phyloP scores from a whole-genome alignment of 2,888 invertebrate genomes.

The Callyntrura sp. region DNA sequence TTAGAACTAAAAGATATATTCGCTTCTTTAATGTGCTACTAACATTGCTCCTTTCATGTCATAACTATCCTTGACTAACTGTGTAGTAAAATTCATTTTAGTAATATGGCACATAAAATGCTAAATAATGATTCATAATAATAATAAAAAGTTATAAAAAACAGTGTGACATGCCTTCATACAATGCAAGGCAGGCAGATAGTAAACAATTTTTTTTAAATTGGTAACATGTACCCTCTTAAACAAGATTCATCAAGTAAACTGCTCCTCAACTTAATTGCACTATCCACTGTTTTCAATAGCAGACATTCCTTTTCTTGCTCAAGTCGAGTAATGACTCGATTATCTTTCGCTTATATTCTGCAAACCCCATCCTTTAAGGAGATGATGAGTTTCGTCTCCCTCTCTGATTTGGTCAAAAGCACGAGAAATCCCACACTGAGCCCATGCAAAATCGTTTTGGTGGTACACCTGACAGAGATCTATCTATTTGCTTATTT shows the following conservation, averaged over 20 bases:
- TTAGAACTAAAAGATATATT: slow-evolving; percentile 37
- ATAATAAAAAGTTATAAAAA: slow-evolving; percentile 23
- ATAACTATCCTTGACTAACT: not conserved
- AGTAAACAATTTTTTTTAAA: not conserved
- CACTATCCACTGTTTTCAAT: slow-evolving; percentile 12
- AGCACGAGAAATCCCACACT: slow-evolving; percentile 12
- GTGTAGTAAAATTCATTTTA: slow-evolving; percentile 1
- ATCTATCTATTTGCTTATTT: no score
- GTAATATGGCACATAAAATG: no score
- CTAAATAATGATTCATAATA: slow-evolving; percentile 33
- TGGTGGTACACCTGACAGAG: not conserved
- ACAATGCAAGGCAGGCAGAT: not conserved
- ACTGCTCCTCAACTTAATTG: slow-evolving; percentile 19
- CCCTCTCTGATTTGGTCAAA: slow-evolving; percentile 28
- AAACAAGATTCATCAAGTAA: slow-evolving; percentile 21
- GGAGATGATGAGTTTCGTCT: not conserved
- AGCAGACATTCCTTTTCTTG: slow-evolving; percentile 32
- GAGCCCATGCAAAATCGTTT: not conserved
- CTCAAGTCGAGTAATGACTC: slow-evolving; percentile 18
- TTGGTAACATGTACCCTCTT: not conserved
- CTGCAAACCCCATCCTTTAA: not conserved
- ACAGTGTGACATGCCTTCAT: not conserved
- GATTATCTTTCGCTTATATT: slow-evolving; percentile 7
- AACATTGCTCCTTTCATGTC: not conserved
- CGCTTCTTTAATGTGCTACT: not conserved